Percentiles rank a stretch among this genome's conserved stretches.
These are phyloP conservation scores for Lottia gigantea DNA, from an alignment of 2,888 invertebrate genomes.

Conservation along the genomic window DNA sequence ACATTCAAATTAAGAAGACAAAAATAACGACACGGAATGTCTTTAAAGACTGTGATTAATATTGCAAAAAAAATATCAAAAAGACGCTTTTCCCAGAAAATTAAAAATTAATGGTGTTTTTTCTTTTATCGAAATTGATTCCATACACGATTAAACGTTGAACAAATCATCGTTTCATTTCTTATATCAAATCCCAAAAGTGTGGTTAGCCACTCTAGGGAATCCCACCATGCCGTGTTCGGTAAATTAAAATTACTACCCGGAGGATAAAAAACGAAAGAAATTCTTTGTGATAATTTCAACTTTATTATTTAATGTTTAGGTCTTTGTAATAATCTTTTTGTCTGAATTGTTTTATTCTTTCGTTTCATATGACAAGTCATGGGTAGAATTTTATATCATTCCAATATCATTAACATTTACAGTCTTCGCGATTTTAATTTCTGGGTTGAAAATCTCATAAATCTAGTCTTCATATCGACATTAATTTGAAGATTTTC, in stretches of 20 bases:
- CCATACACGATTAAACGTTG: not conserved
- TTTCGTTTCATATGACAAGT: too few relatives aligned
- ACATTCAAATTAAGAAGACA: too few relatives aligned
- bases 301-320: constrained; percentile 1
- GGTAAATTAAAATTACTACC: constrained; percentile 3
- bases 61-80: not conserved
- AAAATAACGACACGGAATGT: too few relatives aligned
- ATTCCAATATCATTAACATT: too few relatives aligned
- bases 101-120: not conserved
- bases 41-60: not conserved
- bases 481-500: too few relatives aligned
- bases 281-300: not conserved
- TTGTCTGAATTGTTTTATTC: too few relatives aligned
- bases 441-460: too few relatives aligned
- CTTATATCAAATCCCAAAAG: not conserved
- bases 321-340: not conserved
- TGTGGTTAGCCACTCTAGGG: constrained; percentile 4
- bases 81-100: not conserved
- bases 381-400: too few relatives aligned
- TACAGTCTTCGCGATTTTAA: too few relatives aligned
- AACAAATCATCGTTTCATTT: constrained; percentile 5
- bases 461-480: too few relatives aligned
- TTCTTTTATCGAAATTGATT: not conserved
- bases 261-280: not conserved
- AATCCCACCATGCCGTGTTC: not conserved